Evolutionary conservation across 2,797 vertebrate genomes (phyloP).

Genomic region (Hippopotamyrus pictus): DNA sequence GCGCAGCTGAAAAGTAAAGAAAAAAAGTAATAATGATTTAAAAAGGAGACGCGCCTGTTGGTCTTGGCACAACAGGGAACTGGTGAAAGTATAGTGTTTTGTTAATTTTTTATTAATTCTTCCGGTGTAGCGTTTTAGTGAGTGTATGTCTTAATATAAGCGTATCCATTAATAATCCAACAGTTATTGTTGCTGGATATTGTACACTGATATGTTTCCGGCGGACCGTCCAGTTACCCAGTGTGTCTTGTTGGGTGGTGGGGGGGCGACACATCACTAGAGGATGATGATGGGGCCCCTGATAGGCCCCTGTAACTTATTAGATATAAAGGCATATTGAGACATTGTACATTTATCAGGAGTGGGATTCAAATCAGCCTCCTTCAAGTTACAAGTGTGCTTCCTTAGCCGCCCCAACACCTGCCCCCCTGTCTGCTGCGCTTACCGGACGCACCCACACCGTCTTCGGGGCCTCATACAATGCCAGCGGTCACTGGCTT

Average conservation of each 20-base stretch:
- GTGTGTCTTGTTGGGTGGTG: not conserved
- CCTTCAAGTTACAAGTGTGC: not conserved
- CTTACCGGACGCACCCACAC: not conserved
- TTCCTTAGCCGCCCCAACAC: not conserved
- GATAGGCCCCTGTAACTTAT: not conserved
- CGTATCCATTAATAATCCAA: not conserved
- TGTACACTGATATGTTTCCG: not conserved
- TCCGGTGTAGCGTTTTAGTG: not conserved
- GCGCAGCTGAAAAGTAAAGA: not conserved
- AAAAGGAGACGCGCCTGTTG: not conserved
- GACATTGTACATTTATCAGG: not conserved
- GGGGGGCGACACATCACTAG: not conserved
- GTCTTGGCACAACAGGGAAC: not conserved
- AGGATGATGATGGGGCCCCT: not conserved
- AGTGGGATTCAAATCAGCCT: not conserved
- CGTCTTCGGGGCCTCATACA: not conserved
- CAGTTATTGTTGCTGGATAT: not conserved
- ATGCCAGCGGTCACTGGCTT: not conserved
- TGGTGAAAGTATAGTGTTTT: not conserved
- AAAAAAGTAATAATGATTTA: not conserved
- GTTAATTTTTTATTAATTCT: not conserved
- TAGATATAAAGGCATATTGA: not conserved
- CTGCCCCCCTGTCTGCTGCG: not conserved
- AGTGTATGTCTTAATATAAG: not conserved
- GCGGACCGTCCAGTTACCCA: not conserved